Percentiles rank a stretch among this genome's conserved stretches.
Evolutionary conservation across 2,113 vertebrate genomes (phyloP).

Genomic region (Deroptyus accipitrinus): DNA sequence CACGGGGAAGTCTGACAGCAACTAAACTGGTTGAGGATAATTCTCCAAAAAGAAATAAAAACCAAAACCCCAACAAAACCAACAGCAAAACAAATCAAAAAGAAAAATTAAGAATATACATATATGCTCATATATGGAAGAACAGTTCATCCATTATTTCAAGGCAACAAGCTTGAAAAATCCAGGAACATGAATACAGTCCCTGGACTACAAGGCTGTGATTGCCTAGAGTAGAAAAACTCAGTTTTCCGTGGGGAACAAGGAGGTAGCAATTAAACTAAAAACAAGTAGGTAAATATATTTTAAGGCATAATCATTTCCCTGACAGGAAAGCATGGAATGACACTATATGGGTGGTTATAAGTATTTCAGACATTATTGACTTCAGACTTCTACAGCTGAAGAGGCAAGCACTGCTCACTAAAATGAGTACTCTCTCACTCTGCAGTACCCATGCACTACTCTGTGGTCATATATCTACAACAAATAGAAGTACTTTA

Average conservation of each 20-base stretch:
- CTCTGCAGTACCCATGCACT: background rate
- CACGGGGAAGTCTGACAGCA: background rate
- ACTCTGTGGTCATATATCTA: background rate
- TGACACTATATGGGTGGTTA: background rate
- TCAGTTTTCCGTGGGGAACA: background rate
- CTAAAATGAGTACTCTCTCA: background rate
- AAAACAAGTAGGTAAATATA: background rate
- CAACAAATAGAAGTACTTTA: background rate
- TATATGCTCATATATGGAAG: background rate
- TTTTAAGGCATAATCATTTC: background rate
- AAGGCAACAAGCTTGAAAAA: background rate
- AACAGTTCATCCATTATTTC: background rate
- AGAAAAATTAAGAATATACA: background rate
- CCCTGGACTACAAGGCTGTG: background rate
- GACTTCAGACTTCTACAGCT: background rate
- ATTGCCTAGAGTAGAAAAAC: background rate
- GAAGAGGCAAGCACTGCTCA: background rate
- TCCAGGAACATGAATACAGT: background rate
- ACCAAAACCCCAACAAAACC: background rate
- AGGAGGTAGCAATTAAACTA: background rate
- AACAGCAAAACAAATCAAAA: background rate
- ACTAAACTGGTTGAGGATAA: background rate
- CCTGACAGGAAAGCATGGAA: background rate
- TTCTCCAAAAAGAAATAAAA: background rate
- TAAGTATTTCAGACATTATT: background rate